Evolutionary conservation across 2,888 invertebrate species (phyloP).

Genomic region (Cephus sareptanus): DNA sequence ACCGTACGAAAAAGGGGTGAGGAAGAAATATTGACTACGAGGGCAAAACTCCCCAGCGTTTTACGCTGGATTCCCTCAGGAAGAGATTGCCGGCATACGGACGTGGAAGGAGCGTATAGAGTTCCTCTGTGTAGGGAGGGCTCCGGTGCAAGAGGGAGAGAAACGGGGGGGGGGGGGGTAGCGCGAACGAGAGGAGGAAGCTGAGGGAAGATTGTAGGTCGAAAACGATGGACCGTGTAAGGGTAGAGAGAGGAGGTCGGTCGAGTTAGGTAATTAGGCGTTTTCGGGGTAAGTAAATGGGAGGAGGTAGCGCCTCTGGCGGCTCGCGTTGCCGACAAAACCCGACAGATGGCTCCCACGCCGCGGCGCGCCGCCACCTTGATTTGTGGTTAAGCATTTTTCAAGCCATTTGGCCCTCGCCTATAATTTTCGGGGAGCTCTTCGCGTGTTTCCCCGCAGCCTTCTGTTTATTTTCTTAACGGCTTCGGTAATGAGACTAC

Average conservation of each 20-base stretch:
- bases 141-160: background rate
- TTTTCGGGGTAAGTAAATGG: slow-evolving; percentile 39
- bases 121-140: background rate
- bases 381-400: slow-evolving; percentile 64
- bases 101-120: background rate
- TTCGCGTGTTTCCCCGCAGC: slow-evolving; percentile 22
- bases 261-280: slow-evolving; percentile 41
- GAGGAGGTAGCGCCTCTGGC: slow-evolving; percentile 41
- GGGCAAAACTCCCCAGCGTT: background rate
- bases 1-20: background rate
- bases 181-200: slow-evolving; percentile 7
- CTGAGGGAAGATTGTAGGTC: slow-evolving; percentile 13
- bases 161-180: too few relatives aligned
- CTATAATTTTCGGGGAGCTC: slow-evolving; percentile 34
- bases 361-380: slow-evolving; percentile 44
- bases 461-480: slow-evolving; percentile 59
- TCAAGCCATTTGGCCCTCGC: slow-evolving; percentile 60
- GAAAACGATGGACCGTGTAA: slow-evolving; percentile 2
- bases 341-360: slow-evolving; percentile 50
- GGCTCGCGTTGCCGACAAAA: slow-evolving; percentile 25
- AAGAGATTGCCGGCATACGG: slow-evolving; percentile 4
- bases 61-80: slow-evolving; percentile 1
- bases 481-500: slow-evolving; percentile 55
- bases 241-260: slow-evolving; percentile 4
- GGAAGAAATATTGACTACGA: slow-evolving; percentile 9